Evolutionary conservation across 2,113 vertebrate species (phyloP).

Genomic region (Megaleporinus macrocephalus): DNA sequence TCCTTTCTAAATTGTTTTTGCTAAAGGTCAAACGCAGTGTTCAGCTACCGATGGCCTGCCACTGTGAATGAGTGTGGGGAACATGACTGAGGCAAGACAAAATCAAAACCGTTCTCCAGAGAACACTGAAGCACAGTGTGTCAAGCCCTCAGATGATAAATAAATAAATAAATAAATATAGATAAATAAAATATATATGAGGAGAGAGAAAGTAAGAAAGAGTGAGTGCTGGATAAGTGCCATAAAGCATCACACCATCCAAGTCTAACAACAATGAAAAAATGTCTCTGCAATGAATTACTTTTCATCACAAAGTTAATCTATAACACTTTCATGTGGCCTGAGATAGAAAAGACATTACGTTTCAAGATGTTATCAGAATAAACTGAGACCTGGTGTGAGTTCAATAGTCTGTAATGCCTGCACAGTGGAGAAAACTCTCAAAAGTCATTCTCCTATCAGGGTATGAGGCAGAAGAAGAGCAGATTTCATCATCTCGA

Average conservation of each 20-base stretch:
- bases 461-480: background rate
- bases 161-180: too few species aligned
- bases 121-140: background rate
- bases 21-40: slow-evolving; percentile 69
- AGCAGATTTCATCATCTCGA: slow-evolving; percentile 38
- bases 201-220: too few species aligned
- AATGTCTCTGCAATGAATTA: background rate
- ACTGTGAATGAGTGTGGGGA: slow-evolving; percentile 48
- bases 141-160: background rate
- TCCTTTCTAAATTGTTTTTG: slow-evolving; percentile 59
- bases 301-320: slow-evolving; percentile 11
- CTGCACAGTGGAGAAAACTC: background rate
- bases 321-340: background rate
- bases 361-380: slow-evolving; percentile 30
- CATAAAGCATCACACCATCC: too few species aligned
- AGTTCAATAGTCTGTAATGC: slow-evolving; percentile 29
- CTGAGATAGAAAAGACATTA: slow-evolving; percentile 15
- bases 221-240: too few species aligned
- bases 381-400: slow-evolving; percentile 4
- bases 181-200: background rate
- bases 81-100: slow-evolving; percentile 59
- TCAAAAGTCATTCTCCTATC: slow-evolving; percentile 14
- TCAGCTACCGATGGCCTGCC: slow-evolving; percentile 60
- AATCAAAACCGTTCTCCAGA: slow-evolving; percentile 39
- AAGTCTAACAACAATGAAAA: too few species aligned